A percentile compares a stretch with the other conserved stretches of the same genome.
Conservation (phyloP, 1,140 invertebrate species). For the Drosophila azteca region DNA sequence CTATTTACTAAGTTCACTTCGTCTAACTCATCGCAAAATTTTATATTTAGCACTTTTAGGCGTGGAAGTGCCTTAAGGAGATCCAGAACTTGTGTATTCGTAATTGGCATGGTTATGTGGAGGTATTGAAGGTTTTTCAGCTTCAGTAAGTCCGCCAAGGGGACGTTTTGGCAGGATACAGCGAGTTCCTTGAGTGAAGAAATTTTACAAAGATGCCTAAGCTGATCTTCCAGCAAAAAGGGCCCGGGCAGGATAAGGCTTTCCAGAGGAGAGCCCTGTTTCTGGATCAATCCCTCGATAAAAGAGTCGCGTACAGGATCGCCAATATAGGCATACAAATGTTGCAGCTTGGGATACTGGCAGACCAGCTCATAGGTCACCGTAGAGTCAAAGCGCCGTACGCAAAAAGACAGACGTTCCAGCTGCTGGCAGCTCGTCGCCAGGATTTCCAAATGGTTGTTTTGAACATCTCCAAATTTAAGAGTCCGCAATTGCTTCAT, state of each 20-base stretch:
- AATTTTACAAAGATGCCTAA: constrained; percentile 19
- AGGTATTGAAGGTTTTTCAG: too few relatives aligned
- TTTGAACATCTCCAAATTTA: constrained; percentile 2
- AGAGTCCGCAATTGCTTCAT: constrained; percentile 22
- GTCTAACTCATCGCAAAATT: too few relatives aligned
- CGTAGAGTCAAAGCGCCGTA: neutral
- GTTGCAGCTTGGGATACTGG: constrained; percentile 19
- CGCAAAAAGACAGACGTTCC: constrained; percentile 4
- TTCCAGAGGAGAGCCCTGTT: constrained; percentile 15
- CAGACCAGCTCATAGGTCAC: constrained; percentile 5
- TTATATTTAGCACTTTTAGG: too few relatives aligned
- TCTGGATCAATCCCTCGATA: constrained; percentile 11
- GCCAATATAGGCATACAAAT: constrained; percentile 16
- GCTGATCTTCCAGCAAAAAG: constrained; percentile 1
- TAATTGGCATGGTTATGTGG: too few relatives aligned
- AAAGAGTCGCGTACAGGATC: neutral
- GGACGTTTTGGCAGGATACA: neutral
- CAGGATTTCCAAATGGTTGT: constrained; percentile 22
- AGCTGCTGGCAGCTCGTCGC: constrained; percentile 11
- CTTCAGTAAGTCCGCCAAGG: neutral
- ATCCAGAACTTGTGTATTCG: too few relatives aligned
- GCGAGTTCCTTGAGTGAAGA: constrained; percentile 28
- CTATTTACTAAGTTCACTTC: too few relatives aligned
- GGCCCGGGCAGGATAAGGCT: constrained; percentile 10
- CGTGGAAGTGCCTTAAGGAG: too few relatives aligned